Evolutionary conservation across 2,888 invertebrate species (phyloP), one percentile per base, ranked within the genome.

Genomic region (Lasioglossum figueresi): DNA sequence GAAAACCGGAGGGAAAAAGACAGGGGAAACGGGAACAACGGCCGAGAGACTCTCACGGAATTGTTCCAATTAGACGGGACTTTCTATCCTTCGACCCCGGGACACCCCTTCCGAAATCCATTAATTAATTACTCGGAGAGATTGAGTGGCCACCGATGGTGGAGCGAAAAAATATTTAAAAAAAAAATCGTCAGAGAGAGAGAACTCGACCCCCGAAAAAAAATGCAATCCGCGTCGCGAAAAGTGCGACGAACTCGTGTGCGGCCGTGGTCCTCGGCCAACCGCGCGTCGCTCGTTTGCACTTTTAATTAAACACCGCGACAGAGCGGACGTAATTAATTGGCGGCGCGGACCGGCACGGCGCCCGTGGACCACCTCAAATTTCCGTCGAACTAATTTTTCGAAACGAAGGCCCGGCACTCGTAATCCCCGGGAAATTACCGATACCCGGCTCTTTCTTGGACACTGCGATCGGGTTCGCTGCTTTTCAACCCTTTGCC

Each of bases 281-380:
- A 27, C 27, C n/a, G 59, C n/a, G 59, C 59, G 59, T 59, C 82
- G 80, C 80, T 85, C 90, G 89, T 90, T 90, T 89, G 88, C 91
- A 90, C 89, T 90, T 90, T 90, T 90, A 90, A 90, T 90, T 91
- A 90, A 91, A 91, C 89, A 89, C 82, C 88, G 91, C 85, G 88
- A 90, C 90, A 90, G 90, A 88, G 81, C 83, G 75, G 83, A 43
- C 80, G 88, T 91, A 91, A 91, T 90, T 91, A 90, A 90, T 90
- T 90, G 89, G 86, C 73, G 79, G 82, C 81, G 68, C 66, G 66
- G 74, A 81, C 76, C 52, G 83, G 45, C 59, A 34, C 71, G 77
- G 43, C 45, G 81, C 56, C 52, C 74, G 66, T 45, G 70, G 27
- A 40, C 34, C 71, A 37, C 70, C 77, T 80, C 86, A 68, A 83